phyloP scores from a whole-genome alignment of 2,888 invertebrate genomes.

The Lutraria lutraria region DNA sequence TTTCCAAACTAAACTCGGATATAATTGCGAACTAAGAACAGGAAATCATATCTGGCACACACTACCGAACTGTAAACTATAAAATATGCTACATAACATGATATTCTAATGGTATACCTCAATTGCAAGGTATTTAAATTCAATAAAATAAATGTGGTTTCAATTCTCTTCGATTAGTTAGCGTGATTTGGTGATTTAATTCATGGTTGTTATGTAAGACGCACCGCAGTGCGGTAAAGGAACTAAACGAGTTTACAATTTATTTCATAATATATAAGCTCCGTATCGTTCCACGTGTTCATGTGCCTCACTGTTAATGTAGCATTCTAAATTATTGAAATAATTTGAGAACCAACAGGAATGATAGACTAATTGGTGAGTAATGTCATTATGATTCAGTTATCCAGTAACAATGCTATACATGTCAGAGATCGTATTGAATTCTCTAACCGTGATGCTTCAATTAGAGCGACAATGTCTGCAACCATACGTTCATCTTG shows the following conservation, averaged over 20 bases:
- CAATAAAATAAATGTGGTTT: slow-evolving; percentile 14
- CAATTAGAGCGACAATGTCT: background rate
- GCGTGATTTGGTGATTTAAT: background rate
- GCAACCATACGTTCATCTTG: background rate
- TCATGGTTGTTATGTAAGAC: background rate
- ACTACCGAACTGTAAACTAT: background rate
- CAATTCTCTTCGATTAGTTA: background rate
- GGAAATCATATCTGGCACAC: background rate
- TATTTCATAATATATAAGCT: background rate
- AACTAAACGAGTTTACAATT: background rate
- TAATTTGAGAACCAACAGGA: background rate
- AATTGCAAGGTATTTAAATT: background rate
- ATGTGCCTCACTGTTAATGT: background rate
- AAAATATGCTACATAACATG: background rate
- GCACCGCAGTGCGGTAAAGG: background rate
- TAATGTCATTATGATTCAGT: background rate
- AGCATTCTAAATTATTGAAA: background rate
- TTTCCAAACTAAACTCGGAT: background rate
- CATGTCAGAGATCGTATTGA: background rate
- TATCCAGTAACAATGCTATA: background rate
- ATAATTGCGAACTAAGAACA: background rate
- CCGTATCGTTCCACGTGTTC: background rate
- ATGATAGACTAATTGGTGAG: background rate
- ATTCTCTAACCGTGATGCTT: background rate
- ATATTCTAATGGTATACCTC: background rate